Base-by-base conservation (phyloP, 92 coral and sea anemone species). In the Phenganax subtilis region DNA sequence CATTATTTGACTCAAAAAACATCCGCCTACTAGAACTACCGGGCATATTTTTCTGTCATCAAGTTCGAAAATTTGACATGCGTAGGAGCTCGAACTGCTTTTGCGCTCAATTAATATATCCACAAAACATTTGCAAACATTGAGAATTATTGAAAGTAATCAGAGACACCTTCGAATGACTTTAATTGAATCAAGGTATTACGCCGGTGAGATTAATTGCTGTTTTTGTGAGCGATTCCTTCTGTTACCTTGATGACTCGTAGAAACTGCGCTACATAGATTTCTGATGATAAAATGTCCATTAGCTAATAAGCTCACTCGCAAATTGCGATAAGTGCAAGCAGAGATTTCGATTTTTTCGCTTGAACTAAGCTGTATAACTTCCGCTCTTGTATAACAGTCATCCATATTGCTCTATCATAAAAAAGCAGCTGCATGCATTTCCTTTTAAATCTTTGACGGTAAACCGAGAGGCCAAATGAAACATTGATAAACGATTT, bases 401-500 rank as follows among this genome's bases (percentile, higher is more conserved):
- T 17, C 6, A 75, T 28, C 11, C 29, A 59, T 63, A 17, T 28
- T 28, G 63, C 55, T 17, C 27, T 57, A 20, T 76, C 30, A 55
- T 17, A 11, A 16, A 55, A 31, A 57, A 28, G 54, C 81, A 76
- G 81, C 81, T 76, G 69, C 81, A 31, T 76, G 25, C 25, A 20
- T 57, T 76, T 29, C 54, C 29, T 25, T 64, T 28, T n/a, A 58
- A 57, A 59, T 76, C 81, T 57, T 59, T 76, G 54, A 76, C 16
- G 70, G 51, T 10, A 76, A 76, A 76, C 71, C 81, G 81, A 76
- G 81, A 15, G 56, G 20, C 44, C 70, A 58, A 76, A 76, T 76
- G 81, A 76, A 57, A 57, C 81, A 57, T 76, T 76, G 70, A 76
- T 76, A 76, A 76, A 59, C 54, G 81, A 54, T 30, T 59, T 76